Evolutionary conservation across 2,888 invertebrate genomes (phyloP), one percentile per base, ranked within the genome.

Genomic region (Vannuccia rotundouncinata): DNA sequence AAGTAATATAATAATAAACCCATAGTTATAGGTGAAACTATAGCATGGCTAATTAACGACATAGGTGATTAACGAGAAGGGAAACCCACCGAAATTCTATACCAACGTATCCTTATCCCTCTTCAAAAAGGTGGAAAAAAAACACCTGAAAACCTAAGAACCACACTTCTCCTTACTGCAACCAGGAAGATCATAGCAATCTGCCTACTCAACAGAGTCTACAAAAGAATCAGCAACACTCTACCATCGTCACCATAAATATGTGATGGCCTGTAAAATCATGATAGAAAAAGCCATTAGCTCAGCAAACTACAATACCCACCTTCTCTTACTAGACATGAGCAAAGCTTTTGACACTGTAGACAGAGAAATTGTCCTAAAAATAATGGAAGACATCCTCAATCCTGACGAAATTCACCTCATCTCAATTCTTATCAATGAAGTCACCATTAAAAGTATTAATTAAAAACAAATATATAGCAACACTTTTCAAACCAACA

Each of bases 41-140:
- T 66, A 66, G 66, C 22, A 66, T 66, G 66, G 66, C 66, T 66
- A 5, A 66, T 66, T 22, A 66, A 66, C 25, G 66, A 66, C 5
- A 66, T 66, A 13, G 22, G 66, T 66, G 5, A 66, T n/a, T n/a
- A n/a, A n/a, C n/a, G n/a, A 22, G 2, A 66, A 22, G 22, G 66
- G 25, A 66, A 5, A 5, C 66, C 22, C 13, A 5, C 22, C 13
- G 25, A 66, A 66, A 27, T 2, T 22, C 66, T 66, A 66, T 22
- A 66, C 25, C 66, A 66, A 66, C 22, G 66, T 22, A 66, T 66
- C 66, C 66, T 66, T 22, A 66, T 66, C 66, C 66, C 66, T 66
- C 66, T 66, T 22, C 66, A 66, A 66, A 66, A 66, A 66, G 25
- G 45, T 45, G 66, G 66, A 5, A 66, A 66, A 27, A 66, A 66